A percentile compares a stretch with the other conserved stretches of the same genome.
Conservation (phyloP, 2,888 invertebrate genomes). For the Notodonta dromedarius region DNA sequence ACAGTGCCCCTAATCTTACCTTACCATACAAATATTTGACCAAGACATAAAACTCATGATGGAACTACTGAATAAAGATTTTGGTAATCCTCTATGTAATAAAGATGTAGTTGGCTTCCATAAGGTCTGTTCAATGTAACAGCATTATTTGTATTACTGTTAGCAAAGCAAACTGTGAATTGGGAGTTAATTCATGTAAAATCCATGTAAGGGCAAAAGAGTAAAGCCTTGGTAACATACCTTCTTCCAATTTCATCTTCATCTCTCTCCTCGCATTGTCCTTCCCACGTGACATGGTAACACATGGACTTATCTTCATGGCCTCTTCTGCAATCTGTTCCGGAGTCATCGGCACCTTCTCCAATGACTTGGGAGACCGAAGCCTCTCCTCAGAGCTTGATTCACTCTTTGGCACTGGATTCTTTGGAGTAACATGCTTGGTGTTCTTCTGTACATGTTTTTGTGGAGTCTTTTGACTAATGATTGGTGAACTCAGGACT, state of each 20-base stretch:
- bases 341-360: conserved; percentile 50
- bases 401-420: conserved; percentile 63
- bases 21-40: too few species aligned
- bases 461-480: conserved; percentile 27
- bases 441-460: conserved; percentile 24
- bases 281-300: conserved; percentile 85
- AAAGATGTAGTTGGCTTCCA: too few species aligned
- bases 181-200: too few species aligned
- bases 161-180: too few species aligned
- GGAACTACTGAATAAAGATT: too few species aligned
- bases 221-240: conserved; percentile 39
- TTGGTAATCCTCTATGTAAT: too few species aligned
- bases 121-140: too few species aligned
- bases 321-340: conserved; percentile 54
- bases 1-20: too few species aligned
- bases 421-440: conserved; percentile 50
- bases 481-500: not conserved
- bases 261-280: conserved; percentile 83
- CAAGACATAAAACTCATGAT: too few species aligned
- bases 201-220: too few species aligned
- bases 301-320: conserved; percentile 80
- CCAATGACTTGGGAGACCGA: conserved; percentile 58
- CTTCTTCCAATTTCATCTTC: conserved; percentile 71
- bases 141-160: too few species aligned
- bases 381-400: conserved; percentile 68